These are phyloP conservation scores for Ischnus inquisitorius DNA, from an alignment of 2,888 invertebrate genomes.

Conservation along the genomic window DNA sequence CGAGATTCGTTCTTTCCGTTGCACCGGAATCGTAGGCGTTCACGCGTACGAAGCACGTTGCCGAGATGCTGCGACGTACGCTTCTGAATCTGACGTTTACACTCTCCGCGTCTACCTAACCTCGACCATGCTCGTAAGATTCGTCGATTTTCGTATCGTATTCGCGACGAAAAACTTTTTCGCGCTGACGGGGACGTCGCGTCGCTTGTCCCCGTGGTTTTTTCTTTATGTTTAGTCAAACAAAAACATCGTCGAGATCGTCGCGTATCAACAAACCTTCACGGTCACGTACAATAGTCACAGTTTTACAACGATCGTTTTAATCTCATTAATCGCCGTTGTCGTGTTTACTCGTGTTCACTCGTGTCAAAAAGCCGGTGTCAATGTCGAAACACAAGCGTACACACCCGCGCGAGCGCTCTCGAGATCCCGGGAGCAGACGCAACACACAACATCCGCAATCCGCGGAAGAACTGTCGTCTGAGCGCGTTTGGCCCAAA, in stretches of 20 bases:
- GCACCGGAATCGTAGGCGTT: background rate
- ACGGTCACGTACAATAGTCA: background rate
- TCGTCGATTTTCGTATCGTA: background rate
- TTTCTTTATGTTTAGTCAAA: background rate
- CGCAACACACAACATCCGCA: constrained; percentile 74
- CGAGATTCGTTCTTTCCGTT: background rate
- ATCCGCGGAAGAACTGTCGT: constrained; percentile 81
- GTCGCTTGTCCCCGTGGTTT: background rate
- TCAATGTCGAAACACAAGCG: background rate
- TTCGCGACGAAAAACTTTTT: background rate
- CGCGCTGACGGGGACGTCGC: background rate
- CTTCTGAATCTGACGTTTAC: constrained; percentile 2
- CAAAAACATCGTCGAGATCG: background rate
- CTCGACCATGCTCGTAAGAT: constrained; percentile 3
- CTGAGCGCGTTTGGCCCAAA: constrained; percentile 68
- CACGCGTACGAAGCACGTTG: constrained; percentile 11
- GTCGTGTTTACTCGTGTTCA: background rate
- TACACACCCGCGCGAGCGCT: background rate
- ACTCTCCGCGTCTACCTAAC: background rate
- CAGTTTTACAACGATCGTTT: background rate
- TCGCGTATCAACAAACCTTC: background rate
- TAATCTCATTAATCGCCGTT: background rate
- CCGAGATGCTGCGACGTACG: background rate
- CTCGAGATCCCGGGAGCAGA: constrained; percentile 52
- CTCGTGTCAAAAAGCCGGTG: background rate